Percentiles rank a stretch among this genome's conserved stretches.
Evolutionary conservation across 2,888 invertebrate genomes (phyloP).

Genomic region (Glaucopsyche alexis): DNA sequence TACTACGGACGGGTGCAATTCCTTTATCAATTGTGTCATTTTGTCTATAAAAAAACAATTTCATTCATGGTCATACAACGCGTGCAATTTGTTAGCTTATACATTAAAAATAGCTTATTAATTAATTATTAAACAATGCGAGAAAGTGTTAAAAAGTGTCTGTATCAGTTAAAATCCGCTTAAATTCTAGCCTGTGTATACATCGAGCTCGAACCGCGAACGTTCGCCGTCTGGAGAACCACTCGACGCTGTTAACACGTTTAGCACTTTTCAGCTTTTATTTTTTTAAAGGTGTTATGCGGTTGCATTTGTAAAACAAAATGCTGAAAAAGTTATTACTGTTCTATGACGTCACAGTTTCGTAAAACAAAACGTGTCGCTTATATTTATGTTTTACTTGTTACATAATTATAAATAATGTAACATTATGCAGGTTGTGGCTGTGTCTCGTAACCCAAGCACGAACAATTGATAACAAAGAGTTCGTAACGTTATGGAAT

Average conservation of each 20-base stretch:
- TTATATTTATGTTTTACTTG: too few relatives aligned
- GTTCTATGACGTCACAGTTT: neutral
- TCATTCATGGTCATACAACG: too few relatives aligned
- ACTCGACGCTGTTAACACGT: constrained; percentile 14
- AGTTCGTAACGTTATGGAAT: too few relatives aligned
- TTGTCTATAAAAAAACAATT: too few relatives aligned
- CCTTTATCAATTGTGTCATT: too few relatives aligned
- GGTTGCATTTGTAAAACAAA: neutral
- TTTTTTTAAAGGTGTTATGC: neutral
- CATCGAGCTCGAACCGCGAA: constrained; percentile 17
- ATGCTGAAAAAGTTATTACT: neutral
- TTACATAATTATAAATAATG: neutral
- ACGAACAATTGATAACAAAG: too few relatives aligned
- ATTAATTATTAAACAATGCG: neutral
- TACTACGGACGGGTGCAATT: too few relatives aligned
- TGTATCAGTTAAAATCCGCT: neutral
- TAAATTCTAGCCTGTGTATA: neutral
- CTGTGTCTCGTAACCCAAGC: too few relatives aligned
- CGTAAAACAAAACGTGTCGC: neutral
- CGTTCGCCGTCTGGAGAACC: constrained; percentile 19
- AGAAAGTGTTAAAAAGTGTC: neutral
- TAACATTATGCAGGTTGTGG: too few relatives aligned
- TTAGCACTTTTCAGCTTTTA: neutral
- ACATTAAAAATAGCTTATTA: too few relatives aligned
- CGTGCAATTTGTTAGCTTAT: too few relatives aligned